These are phyloP conservation scores for Monarcha castaneiventris DNA, from an alignment of 2,113 vertebrate genomes.

Conservation along the genomic window DNA sequence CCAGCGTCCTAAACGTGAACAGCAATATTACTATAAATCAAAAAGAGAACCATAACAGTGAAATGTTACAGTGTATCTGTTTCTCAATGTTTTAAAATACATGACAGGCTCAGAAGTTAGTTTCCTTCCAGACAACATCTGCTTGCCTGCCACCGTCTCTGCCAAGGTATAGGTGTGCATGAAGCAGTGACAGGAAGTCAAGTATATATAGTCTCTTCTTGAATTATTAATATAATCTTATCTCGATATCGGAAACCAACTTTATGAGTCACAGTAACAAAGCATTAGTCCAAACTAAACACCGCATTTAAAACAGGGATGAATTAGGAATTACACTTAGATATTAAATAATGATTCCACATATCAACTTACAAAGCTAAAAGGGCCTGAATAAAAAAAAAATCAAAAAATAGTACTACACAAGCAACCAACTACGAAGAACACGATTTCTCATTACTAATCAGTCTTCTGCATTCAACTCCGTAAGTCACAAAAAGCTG, in stretches of 20 bases:
- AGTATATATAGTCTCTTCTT: neutral
- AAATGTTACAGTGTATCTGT: neutral
- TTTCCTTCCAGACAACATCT: neutral
- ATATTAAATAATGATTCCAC: neutral
- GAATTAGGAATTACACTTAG: neutral
- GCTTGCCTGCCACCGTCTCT: neutral
- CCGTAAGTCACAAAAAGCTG: rapidly evolving
- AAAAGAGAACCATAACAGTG: rapidly evolving
- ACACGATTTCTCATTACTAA: neutral
- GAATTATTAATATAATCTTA: neutral
- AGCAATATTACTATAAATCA: neutral
- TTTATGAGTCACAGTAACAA: neutral
- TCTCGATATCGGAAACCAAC: neutral
- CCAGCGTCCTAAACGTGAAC: rapidly evolving
- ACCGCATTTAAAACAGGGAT: neutral
- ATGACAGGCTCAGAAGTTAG: neutral
- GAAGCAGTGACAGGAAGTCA: neutral
- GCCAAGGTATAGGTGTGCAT: neutral
- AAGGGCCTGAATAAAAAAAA: too few relatives aligned
- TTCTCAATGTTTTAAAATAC: neutral
- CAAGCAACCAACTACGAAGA: neutral
- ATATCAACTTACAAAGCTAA: neutral
- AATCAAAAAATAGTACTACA: neutral
- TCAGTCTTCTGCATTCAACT: rapidly evolving
- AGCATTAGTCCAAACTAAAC: neutral